Base-by-base conservation (phyloP, 1,140 invertebrate genomes). In the Hypsibius dujardini region DNA sequence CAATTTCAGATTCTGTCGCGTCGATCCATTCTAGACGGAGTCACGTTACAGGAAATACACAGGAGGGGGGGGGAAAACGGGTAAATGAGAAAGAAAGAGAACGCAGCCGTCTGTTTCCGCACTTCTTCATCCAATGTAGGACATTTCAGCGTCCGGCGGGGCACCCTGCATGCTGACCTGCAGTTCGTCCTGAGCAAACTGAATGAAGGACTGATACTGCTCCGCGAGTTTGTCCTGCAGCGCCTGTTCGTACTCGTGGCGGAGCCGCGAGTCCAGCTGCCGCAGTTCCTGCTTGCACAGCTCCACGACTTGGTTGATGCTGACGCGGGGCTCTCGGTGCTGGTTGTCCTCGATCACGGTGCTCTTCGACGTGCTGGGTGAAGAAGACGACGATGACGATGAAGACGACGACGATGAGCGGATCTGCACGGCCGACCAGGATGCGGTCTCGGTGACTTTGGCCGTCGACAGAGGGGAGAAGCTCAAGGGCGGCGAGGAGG, bases 201-300 rank as follows among this genome's bases (percentile, higher is more conserved):
- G 62, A 67, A 67, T 45, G 42, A 67, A 67, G 3, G 62, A 67
- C 62, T 67, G 62, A 45, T 67, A 67, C 62, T 67, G 62, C 45
- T 67, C 62, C 0, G 62, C 62, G 12, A 67, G 62, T 42, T 67
- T 67, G 7, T 67, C 62, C 62, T 67, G 62, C 42, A 67, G 62
- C 7, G 62, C 42, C 3, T 12, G 12, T 45, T 67, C 62, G 45
- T 67, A 67, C 42, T 67, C 62, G 3, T 67, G 62, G 3, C 45
- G 12, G 12, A 67, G 42, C 45, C 62, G 62, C 12, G 42, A 7
- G 62, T 67, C 42, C 3, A 67, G 62, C 42, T 67, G 62, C 7
- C 12, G 3, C 12, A 45, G 3, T 67, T 67, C 12, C 12, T 42
- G 62, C 42, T 67, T 12, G 62, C 62, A 67, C 12, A 42, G 3